Conservation (phyloP, 2,113 vertebrate genomes). For the Danionella cerebrum region DNA sequence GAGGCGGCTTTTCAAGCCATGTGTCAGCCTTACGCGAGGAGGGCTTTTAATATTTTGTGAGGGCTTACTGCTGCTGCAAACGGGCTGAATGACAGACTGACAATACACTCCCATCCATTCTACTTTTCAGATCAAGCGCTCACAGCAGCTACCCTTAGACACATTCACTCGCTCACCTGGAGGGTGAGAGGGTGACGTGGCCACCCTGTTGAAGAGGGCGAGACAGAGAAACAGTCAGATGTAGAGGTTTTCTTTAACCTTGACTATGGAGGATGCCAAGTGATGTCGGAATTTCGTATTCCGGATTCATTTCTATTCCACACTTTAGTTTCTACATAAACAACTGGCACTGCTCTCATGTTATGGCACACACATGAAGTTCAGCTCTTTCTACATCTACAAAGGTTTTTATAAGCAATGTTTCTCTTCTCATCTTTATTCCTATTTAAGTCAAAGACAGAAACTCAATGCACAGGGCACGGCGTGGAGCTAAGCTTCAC, state of each 20-base stretch:
- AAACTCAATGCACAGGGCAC: conserved; percentile 38
- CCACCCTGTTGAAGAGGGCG: conserved; percentile 7
- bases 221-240: conserved; percentile 8
- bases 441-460: conserved; percentile 42
- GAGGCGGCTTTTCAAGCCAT: conserved; percentile 24
- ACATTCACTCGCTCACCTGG: background rate
- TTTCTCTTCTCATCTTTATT: conserved; percentile 43
- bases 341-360: background rate
- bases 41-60: conserved; percentile 33
- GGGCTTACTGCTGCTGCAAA: conserved; percentile 22
- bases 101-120: conserved; percentile 27
- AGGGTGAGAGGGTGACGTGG: conserved; percentile 15
- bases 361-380: conserved; percentile 5
- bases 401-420: conserved; percentile 21
- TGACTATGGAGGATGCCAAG: conserved; percentile 21
- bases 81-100: conserved; percentile 27
- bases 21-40: conserved; percentile 19
- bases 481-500: conserved; percentile 35
- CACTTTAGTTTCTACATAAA: conserved; percentile 15
- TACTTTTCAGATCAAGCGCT: conserved; percentile 20
- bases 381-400: background rate
- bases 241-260: conserved; percentile 21
- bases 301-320: conserved; percentile 21
- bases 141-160: conserved; percentile 10
- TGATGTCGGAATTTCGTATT: conserved; percentile 31